Base-by-base conservation (phyloP, 2,113 vertebrate species). In the Lepus americanus region DNA sequence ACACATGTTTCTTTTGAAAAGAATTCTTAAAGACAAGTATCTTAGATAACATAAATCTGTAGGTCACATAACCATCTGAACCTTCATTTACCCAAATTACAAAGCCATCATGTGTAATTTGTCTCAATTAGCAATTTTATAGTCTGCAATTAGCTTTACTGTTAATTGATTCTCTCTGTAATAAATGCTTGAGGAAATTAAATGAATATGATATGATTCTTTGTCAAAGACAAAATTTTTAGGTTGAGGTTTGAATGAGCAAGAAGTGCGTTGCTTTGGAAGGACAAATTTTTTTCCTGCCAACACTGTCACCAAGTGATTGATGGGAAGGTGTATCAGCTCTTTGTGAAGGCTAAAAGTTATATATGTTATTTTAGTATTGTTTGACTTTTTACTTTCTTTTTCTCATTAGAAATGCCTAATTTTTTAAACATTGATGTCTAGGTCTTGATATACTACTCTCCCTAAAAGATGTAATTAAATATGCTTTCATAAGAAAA, bases 101-200 rank as follows among this genome's bases (percentile, higher is more conserved):
- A 95, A 97, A 96, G 76, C 79, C 51, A 96, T 36, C 80, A 79
- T 90, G 83, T 89, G 36, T 97, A 96, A 98, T 97, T 98, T 95
- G 86, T 97, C 87, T 96, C 93, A 97, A 96, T 97, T 97, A 98
- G 33, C 90, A 96, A 78, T 97, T 97, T 98, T 97, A 92, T 96
- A 82, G 64, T 96, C 97, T 92, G 94, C 94, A 98, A 96, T 98
- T 98, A 94, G 92, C 76, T 98, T 97, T 96, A 80, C 85, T 97
- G 91, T 96, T 98, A 98, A 98, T 97, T 98, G 92, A 97, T 96
- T 98, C 27, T 55, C 22, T 92, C 63, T 39, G 12, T 92, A 96
- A 95, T 83, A 97, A 96, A 96, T 95, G 9, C 5, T 93, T 27
- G 36, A 89, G 88, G 84, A 97, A 97, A n/a, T 22, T 77, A 97